A percentile compares a stretch with the other conserved stretches of the same genome.
These are phyloP conservation scores for Philaethria dido DNA, from an alignment of 2,888 invertebrate species.

Conservation along the genomic window DNA sequence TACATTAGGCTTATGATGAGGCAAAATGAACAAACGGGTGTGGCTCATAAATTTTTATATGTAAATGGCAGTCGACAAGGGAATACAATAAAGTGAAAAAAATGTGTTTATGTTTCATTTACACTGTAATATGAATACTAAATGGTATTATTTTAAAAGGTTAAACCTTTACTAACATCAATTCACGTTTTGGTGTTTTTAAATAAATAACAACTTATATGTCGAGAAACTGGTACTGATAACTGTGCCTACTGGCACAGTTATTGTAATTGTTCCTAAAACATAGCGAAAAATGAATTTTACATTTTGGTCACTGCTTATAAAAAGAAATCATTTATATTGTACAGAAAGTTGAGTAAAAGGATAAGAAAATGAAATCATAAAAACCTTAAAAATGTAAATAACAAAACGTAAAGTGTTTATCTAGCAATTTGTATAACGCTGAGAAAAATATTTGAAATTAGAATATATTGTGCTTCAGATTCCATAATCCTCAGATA, in stretches of 20 bases:
- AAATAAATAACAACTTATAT: not conserved
- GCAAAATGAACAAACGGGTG: not conserved
- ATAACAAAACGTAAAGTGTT: not conserved
- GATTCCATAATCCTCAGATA: not conserved
- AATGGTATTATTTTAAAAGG: not conserved
- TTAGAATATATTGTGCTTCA: not conserved
- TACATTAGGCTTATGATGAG: not conserved
- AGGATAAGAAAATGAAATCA: not conserved
- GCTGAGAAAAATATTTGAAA: not conserved
- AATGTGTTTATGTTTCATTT: not conserved
- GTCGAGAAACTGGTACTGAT: not conserved
- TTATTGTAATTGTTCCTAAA: not conserved
- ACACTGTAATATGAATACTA: not conserved
- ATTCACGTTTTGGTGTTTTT: too few species aligned
- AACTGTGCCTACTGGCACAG: too few species aligned
- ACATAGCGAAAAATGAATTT: not conserved
- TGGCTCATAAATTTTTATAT: not conserved
- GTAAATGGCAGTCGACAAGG: conserved; percentile 5
- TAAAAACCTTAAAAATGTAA: not conserved
- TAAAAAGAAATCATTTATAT: not conserved
- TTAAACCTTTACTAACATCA: too few species aligned
- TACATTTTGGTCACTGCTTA: not conserved
- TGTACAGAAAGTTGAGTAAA: not conserved
- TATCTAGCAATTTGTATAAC: not conserved
- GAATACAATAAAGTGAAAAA: not conserved